Evolutionary conservation across 2,113 vertebrate genomes (phyloP).

Genomic region (Theristicus caerulescens): DNA sequence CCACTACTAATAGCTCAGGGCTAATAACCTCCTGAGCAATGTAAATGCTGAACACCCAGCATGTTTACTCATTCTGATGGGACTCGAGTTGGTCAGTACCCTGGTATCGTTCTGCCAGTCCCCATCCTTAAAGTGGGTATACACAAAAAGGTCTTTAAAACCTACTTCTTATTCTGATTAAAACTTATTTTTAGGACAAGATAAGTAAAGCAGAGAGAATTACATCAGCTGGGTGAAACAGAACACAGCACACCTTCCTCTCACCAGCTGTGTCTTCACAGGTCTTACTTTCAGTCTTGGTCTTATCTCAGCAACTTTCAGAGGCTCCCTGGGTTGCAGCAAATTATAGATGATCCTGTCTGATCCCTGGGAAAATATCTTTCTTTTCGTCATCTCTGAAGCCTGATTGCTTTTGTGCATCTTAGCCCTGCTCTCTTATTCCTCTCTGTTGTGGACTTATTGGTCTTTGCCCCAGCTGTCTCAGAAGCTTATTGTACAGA

Average conservation of each 20-base stretch:
- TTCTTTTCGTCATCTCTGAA: not conserved
- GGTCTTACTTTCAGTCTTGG: not conserved
- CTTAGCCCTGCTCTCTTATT: not conserved
- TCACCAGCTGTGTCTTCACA: not conserved
- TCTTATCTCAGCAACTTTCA: conserved; percentile 1
- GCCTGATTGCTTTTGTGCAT: not conserved
- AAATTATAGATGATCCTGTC: conserved; percentile 28
- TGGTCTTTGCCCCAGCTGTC: not conserved
- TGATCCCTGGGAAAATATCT: not conserved
- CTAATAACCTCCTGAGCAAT: not conserved
- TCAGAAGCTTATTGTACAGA: not conserved
- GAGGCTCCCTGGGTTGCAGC: conserved; percentile 3
- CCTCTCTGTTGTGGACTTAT: not conserved
- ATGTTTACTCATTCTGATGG: not conserved
- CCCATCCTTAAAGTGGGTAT: not conserved
- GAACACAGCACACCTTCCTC: not conserved
- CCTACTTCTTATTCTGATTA: not conserved
- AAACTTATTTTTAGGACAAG: not conserved
- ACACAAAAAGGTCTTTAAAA: not conserved
- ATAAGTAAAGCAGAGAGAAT: not conserved
- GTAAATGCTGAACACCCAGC: not conserved
- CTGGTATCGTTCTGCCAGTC: not conserved
- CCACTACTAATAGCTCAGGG: not conserved
- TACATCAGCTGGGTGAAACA: not conserved
- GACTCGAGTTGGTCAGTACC: not conserved